Percentiles rank a stretch among this genome's conserved stretches.
Evolutionary conservation across 2,888 invertebrate species (phyloP).

Genomic region (Drosophila falleni): DNA sequence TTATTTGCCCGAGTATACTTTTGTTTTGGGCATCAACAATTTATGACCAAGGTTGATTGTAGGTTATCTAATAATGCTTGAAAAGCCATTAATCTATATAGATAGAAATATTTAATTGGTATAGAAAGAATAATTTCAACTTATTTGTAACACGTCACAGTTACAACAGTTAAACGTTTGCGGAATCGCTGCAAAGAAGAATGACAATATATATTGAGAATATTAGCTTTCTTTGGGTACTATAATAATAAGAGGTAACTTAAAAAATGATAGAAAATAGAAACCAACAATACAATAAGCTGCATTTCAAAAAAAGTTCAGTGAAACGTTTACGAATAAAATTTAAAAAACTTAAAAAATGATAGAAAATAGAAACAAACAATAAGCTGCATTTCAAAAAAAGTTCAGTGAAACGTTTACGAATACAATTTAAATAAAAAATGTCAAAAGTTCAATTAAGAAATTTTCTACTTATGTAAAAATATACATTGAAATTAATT

Average conservation of each 20-base stretch:
- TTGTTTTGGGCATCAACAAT: constrained; percentile 15
- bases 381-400: background rate
- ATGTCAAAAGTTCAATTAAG: too few species aligned
- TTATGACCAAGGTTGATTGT: constrained; percentile 58
- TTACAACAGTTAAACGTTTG: background rate
- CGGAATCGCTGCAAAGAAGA: background rate
- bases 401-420: background rate
- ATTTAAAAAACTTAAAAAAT: background rate
- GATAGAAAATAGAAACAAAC: background rate
- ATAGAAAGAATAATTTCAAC: background rate
- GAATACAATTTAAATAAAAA: background rate
- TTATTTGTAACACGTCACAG: background rate
- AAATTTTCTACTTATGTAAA: background rate
- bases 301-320: background rate
- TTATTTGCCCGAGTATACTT: constrained; percentile 1
- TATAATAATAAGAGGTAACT: too few species aligned
- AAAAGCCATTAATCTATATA: background rate
- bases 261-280: too few species aligned
- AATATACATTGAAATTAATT: too few species aligned
- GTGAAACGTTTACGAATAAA: background rate
- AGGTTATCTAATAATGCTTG: constrained; percentile 50
- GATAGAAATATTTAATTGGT: background rate
- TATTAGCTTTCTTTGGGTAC: background rate
- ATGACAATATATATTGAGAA: background rate
- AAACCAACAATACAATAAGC: too few species aligned